Base-by-base conservation (phyloP, 2,888 invertebrate genomes). In the Caradrina clavipalpis region DNA sequence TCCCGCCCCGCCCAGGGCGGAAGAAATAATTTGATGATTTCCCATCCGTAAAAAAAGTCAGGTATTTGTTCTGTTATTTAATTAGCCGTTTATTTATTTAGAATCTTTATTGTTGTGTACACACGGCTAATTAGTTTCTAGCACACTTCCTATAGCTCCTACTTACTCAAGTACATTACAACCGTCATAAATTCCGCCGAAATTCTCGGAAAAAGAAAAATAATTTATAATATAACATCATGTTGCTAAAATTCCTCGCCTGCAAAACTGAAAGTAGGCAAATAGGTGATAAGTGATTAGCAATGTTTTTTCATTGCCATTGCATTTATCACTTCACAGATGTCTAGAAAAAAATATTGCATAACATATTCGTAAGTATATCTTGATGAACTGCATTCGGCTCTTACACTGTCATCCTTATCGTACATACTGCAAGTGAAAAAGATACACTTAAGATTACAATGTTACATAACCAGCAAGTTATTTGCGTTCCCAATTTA, bases 51-150 rank as follows among this genome's bases (percentile, higher is more conserved):
- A n/a, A n/a, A n/a, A n/a, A n/a, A 97, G 98, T 87, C 98, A 98
- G 96, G 97, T 97, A 94, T 42, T 22, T 66, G n/a, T 35, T 53
- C 17, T 45, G 17, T 47, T 19, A 10, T 10, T 31, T 22, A 0
- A 49, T 11, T 56, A 21, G 7, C 15, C 31, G 11, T 7, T 35
- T 19, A 15, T 26, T 54, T 26, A 8, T 2, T 13, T 35, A 22
- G n/a, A 21, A 8, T 45, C 0, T 35, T 54, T 17, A 15, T 47
- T 54, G 22, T 47, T 54, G n/a, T 47, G 3, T 50, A 42, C 7
- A 21, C 7, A 15, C 6, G 5, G 17, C 11, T 15, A 26, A 35
- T 10, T 6, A 31, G 10, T 55, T 49, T 17, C 17, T 45, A 17
- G 45, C 17, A 6, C 45, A 17, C 45, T 4, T 17, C 11, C 15